Evolutionary conservation across 1,140 invertebrate genomes (phyloP).

Genomic region (Brachionus manjavacas): DNA sequence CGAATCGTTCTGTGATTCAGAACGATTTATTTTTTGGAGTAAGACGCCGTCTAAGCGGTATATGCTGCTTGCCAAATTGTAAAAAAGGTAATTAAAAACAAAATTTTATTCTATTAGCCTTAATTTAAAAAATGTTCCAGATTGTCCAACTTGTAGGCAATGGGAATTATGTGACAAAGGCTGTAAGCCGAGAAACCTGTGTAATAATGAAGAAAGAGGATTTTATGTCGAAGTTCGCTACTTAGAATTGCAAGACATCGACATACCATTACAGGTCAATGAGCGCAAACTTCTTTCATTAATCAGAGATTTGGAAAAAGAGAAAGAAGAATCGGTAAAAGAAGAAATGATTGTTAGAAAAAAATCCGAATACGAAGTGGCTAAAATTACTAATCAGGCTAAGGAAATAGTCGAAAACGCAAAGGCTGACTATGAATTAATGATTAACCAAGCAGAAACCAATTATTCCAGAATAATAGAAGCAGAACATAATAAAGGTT

Average conservation of each 20-base stretch:
- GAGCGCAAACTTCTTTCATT: constrained; percentile 48
- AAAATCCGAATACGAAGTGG: constrained; percentile 47
- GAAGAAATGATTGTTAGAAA: constrained; percentile 49
- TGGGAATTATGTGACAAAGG: constrained; percentile 45
- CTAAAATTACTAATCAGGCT: constrained; percentile 48
- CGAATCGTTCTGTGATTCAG: constrained; percentile 45
- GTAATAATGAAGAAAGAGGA: constrained; percentile 47
- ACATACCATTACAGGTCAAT: constrained; percentile 47
- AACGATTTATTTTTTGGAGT: constrained; percentile 46
- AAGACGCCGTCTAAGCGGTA: constrained; percentile 43
- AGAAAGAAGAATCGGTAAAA: constrained; percentile 47
- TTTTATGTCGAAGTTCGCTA: constrained; percentile 50
- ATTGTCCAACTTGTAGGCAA: constrained; percentile 6
- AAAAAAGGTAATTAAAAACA: not conserved
- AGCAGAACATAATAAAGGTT: constrained; percentile 47
- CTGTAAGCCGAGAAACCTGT: constrained; percentile 45
- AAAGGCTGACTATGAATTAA: constrained; percentile 44
- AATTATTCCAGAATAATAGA: constrained; percentile 49
- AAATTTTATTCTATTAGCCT: no score
- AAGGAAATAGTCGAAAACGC: constrained; percentile 47
- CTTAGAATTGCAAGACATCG: constrained; percentile 48
- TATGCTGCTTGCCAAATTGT: constrained; percentile 18
- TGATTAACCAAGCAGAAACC: constrained; percentile 45
- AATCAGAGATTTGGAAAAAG: constrained; percentile 47
- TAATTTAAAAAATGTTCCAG: not conserved